A percentile compares a stretch with the other conserved stretches of the same genome.
phyloP scores from a whole-genome alignment of 2,888 invertebrate species.

The Sturmia bella region DNA sequence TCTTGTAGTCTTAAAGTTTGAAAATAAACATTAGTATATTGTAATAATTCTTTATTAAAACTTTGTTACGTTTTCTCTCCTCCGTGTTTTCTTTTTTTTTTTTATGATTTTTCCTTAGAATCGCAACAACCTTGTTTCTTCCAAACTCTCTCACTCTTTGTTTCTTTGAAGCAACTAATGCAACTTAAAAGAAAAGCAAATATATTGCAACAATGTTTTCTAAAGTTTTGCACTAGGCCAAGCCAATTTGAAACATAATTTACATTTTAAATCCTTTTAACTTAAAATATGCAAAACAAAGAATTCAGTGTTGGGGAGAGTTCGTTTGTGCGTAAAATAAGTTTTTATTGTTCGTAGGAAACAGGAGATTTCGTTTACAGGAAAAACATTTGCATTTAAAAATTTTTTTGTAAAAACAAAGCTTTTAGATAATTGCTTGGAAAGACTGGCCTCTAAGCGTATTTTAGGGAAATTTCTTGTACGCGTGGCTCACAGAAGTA shows the following conservation, averaged over 20 bases:
- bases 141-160: conserved; percentile 30
- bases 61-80: conserved; percentile 46
- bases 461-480: no score
- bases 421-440: background rate
- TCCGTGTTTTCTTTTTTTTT: conserved; percentile 6
- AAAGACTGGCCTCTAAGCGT: no score
- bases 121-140: conserved; percentile 51
- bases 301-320: conserved; percentile 3
- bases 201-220: conserved; percentile 49
- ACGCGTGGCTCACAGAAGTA: no score
- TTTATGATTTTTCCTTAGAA: conserved; percentile 44
- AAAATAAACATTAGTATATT: conserved; percentile 67
- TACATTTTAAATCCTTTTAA: conserved; percentile 58
- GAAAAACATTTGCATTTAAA: background rate
- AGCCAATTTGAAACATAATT: conserved; percentile 54
- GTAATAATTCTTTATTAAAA: conserved; percentile 70
- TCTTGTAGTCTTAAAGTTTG: conserved; percentile 64
- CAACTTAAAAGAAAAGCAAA: conserved; percentile 11
- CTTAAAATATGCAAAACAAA: conserved; percentile 14
- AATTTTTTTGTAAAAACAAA: background rate
- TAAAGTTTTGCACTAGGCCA: conserved; percentile 54
- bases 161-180: conserved; percentile 17
- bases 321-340: background rate
- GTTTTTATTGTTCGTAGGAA: background rate
- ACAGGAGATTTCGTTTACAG: background rate